phyloP scores from a whole-genome alignment of 2,113 vertebrate species.

The Gallinago media region DNA sequence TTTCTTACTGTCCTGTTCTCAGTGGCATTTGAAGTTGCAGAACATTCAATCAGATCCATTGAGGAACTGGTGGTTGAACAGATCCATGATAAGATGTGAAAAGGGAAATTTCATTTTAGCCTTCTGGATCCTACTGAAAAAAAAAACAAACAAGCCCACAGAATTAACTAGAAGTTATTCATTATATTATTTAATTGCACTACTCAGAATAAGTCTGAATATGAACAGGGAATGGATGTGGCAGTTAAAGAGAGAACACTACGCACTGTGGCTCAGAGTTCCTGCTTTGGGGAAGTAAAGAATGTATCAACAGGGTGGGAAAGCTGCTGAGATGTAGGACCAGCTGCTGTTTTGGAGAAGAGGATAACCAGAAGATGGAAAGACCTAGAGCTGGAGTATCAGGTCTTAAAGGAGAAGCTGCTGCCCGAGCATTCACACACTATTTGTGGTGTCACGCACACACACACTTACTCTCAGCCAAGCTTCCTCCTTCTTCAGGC shows the following conservation, averaged over 20 bases:
- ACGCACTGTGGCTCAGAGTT: fast-evolving
- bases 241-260: neutral
- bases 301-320: neutral
- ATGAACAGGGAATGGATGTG: neutral
- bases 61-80: neutral
- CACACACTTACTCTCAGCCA: neutral
- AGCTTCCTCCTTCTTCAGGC: neutral
- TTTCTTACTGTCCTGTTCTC: neutral
- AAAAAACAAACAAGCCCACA: neutral
- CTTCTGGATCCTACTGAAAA: neutral
- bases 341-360: neutral
- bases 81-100: neutral
- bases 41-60: neutral
- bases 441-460: neutral
- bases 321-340: neutral
- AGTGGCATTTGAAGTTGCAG: neutral
- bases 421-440: neutral
- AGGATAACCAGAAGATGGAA: neutral
- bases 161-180: neutral
- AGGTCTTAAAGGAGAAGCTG: neutral
- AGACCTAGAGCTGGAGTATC: neutral
- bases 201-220: neutral
- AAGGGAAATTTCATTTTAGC: neutral
- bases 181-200: neutral
- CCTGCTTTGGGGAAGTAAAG: neutral